phyloP scores from a whole-genome alignment of 1,140 invertebrate species.

The Drosophila repleta region DNA sequence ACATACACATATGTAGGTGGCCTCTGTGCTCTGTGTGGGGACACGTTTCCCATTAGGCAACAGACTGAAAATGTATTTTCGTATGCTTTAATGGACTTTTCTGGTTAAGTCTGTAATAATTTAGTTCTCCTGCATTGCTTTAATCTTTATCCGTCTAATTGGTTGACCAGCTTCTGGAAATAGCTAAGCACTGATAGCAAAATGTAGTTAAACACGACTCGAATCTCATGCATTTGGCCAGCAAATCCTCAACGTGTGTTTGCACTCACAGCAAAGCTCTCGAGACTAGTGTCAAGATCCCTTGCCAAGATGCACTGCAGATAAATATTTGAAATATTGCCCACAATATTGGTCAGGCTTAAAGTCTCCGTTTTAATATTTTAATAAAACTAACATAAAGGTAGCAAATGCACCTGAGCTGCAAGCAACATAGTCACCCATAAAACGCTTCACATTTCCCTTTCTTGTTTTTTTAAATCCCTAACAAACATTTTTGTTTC shows the following conservation, averaged over 20 bases:
- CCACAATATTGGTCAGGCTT: too few species aligned
- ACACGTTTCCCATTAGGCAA: slow-evolving; percentile 61
- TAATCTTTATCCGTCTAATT: slow-evolving; percentile 32
- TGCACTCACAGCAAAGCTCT: not conserved
- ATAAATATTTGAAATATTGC: not conserved
- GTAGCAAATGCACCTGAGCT: not conserved
- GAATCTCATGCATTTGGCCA: not conserved
- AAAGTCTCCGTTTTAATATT: too few species aligned
- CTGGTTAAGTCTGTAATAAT: slow-evolving; percentile 58
- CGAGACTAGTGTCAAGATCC: not conserved
- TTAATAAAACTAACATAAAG: not conserved
- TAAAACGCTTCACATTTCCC: slow-evolving; percentile 12
- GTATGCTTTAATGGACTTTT: slow-evolving; percentile 76
- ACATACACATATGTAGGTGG: slow-evolving; percentile 19
- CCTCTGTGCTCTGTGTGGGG: slow-evolving; percentile 6
- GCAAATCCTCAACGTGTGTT: not conserved
- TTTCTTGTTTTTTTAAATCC: not conserved
- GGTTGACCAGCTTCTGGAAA: slow-evolving; percentile 37
- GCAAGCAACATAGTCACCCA: not conserved
- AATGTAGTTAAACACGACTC: not conserved
- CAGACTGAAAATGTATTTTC: slow-evolving; percentile 65
- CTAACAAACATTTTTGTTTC: slow-evolving; percentile 10
- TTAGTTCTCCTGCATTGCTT: slow-evolving; percentile 14
- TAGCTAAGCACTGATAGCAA: slow-evolving; percentile 15
- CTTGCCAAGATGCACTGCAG: not conserved